Base-by-base conservation (phyloP, 1,140 invertebrate species). In the Macrotrachela quadricornifera region DNA sequence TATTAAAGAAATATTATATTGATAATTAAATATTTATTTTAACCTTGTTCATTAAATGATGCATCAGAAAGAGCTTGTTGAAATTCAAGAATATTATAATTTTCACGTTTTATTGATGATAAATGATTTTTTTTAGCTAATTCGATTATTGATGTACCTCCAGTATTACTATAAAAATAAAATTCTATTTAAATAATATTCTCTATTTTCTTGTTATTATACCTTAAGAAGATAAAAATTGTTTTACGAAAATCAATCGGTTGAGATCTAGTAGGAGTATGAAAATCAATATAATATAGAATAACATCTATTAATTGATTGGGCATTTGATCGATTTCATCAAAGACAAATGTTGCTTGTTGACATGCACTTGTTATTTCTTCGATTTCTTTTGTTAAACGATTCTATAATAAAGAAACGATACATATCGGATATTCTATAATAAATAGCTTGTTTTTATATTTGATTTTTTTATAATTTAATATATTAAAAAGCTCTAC, bases 271-370 rank as follows among this genome's bases (percentile, higher is more conserved):
- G 81, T 68, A 2, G 65, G 55, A 47, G 75, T 69, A 66, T 84
- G 75, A 62, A 85, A 82, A 69, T 95, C 87, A n/a, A 92, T 63
- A 64, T 87, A 81, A 13, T 86, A 82, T 63, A 82, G 82, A 17
- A 96, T 74, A 13, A 75, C 74, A 67, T 94, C 81, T 15, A 96
- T 73, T 12, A 92, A 63, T 14, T 79, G 79, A 16, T 75, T 63
- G 10, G 85, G 82, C 75, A 94, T 85, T 68, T 91, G 87, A 65
- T 96, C 84, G 10, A 94, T 80, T 74, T 96, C 91, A 73, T 97
- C 91, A 73, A 97, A 92, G 57, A 96, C 80, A 65, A 96, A 92
- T 37, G 95, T 42, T 42, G 12, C 40, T 42, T 14, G 15, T 14
- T 3, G 10, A 14, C 40, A 14, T 42, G 2, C 10, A 3, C 12